Conservation (phyloP, 2,888 invertebrate species). For the Dastarcus helophoroides region DNA sequence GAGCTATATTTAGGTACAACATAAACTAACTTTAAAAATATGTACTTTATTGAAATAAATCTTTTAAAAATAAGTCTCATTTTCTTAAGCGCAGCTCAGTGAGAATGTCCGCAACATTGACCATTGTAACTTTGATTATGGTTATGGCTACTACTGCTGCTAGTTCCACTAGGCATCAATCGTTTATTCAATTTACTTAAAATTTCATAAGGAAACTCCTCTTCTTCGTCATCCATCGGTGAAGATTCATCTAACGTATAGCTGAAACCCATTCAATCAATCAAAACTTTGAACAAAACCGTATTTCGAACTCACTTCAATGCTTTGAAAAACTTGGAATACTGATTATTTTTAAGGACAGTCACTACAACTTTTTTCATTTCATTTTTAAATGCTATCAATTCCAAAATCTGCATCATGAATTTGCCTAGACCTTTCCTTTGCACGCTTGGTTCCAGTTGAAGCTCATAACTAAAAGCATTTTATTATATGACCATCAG, state of each 20-base stretch:
- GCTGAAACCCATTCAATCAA: slow-evolving; percentile 36
- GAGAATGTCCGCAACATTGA: too few relatives aligned
- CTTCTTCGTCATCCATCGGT: slow-evolving; percentile 47
- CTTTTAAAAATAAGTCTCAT: too few relatives aligned
- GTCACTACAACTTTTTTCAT: slow-evolving; percentile 78
- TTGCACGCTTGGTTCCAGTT: slow-evolving; percentile 58
- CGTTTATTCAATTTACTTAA: slow-evolving; percentile 44
- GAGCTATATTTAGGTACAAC: too few relatives aligned
- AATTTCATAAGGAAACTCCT: slow-evolving; percentile 48
- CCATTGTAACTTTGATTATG: too few relatives aligned
- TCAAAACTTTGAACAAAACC: slow-evolving; percentile 1
- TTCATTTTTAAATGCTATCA: slow-evolving; percentile 57
- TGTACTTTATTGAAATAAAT: too few relatives aligned
- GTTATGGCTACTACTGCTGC: too few relatives aligned
- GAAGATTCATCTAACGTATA: slow-evolving; percentile 56
- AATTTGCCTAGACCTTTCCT: slow-evolving; percentile 75
- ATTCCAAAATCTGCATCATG: slow-evolving; percentile 66
- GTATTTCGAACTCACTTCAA: slow-evolving; percentile 50
- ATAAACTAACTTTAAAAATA: too few relatives aligned
- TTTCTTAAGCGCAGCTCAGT: too few relatives aligned
- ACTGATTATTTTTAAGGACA: slow-evolving; percentile 65
- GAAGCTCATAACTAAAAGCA: slow-evolving; percentile 72
- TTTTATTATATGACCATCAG: too few relatives aligned
- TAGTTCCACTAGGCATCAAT: slow-evolving; percentile 18
- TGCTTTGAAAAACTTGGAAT: slow-evolving; percentile 64